Conservation (phyloP, 2,888 invertebrate genomes). For the Zaprionus bogoriensis region DNA sequence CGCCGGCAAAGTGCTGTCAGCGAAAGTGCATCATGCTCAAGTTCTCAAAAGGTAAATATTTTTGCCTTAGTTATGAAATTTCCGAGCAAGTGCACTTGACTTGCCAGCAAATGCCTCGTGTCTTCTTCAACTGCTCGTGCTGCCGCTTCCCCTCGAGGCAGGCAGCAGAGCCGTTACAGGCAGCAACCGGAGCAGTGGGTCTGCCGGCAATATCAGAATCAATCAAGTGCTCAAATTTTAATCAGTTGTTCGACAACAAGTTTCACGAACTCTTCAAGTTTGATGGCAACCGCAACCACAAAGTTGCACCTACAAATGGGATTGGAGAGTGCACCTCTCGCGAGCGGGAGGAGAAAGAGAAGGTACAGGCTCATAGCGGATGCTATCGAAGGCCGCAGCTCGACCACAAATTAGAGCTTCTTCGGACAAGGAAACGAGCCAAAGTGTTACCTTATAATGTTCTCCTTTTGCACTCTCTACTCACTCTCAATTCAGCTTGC, state of each 20-base stretch:
- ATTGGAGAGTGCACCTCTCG: too few species aligned
- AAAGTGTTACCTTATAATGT: conserved; percentile 12
- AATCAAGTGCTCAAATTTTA: conserved; percentile 73
- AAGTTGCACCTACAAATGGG: conserved; percentile 1
- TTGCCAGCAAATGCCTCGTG: conserved; percentile 9
- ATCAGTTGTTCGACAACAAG: conserved; percentile 62
- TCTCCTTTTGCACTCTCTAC: background rate
- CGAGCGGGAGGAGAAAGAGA: too few species aligned
- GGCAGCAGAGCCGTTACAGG: background rate
- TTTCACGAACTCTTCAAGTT: conserved; percentile 57
- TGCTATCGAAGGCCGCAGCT: too few species aligned
- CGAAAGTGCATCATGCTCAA: conserved; percentile 41
- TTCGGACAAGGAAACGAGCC: conserved; percentile 34
- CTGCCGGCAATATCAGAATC: conserved; percentile 54
- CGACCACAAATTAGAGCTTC: conserved; percentile 62
- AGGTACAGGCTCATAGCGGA: too few species aligned
- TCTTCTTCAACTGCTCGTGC: background rate
- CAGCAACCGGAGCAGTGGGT: background rate
- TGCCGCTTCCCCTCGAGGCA: background rate
- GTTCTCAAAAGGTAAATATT: conserved; percentile 73
- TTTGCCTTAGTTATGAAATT: conserved; percentile 69
- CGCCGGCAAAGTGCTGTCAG: conserved; percentile 32
- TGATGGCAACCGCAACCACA: conserved; percentile 50
- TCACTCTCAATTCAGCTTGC: background rate
- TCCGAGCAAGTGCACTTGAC: conserved; percentile 43